Evolutionary conservation across 2,888 invertebrate genomes (phyloP).

Genomic region (Marasmarcha lunaedactyla): DNA sequence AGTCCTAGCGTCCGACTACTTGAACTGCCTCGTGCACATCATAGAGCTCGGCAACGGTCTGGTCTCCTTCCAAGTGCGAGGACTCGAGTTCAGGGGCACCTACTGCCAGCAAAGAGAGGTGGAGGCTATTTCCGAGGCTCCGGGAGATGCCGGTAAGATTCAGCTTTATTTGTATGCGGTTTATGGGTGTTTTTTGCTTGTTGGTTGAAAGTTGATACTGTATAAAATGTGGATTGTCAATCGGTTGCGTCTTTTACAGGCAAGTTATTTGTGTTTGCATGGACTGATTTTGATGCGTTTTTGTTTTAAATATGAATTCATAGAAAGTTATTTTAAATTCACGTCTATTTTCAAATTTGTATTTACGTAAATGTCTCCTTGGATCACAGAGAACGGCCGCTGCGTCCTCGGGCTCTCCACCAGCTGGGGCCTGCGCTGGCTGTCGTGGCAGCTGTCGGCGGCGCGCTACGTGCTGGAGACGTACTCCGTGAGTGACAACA

Average conservation of each 20-base stretch:
- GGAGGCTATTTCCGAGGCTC: slow-evolving; percentile 97
- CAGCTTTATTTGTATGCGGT: too few relatives aligned
- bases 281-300: too few relatives aligned
- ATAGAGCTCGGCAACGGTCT: slow-evolving; percentile 98
- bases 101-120: slow-evolving; percentile 99
- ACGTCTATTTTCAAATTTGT: too few relatives aligned
- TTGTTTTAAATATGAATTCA: too few relatives aligned
- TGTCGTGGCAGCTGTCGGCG: slow-evolving; percentile 96
- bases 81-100: slow-evolving; percentile 97
- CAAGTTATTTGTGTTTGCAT: too few relatives aligned
- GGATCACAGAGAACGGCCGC: slow-evolving; percentile 61
- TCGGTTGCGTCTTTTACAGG: too few relatives aligned
- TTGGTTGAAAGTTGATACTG: too few relatives aligned
- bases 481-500: slow-evolving; percentile 98
- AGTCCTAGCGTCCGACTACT: slow-evolving; percentile 96
- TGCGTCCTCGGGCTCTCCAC: slow-evolving; percentile 94
- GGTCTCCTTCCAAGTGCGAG: slow-evolving; percentile 97
- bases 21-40: slow-evolving; percentile 97
- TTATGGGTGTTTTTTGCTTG: background rate
- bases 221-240: too few relatives aligned
- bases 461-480: slow-evolving; percentile 98
- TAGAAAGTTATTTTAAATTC: too few relatives aligned
- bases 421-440: slow-evolving; percentile 97
- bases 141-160: slow-evolving; percentile 90
- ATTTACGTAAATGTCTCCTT: too few relatives aligned